phyloP scores from a whole-genome alignment of 2,888 invertebrate species.

The Amblyjoppa proteus region DNA sequence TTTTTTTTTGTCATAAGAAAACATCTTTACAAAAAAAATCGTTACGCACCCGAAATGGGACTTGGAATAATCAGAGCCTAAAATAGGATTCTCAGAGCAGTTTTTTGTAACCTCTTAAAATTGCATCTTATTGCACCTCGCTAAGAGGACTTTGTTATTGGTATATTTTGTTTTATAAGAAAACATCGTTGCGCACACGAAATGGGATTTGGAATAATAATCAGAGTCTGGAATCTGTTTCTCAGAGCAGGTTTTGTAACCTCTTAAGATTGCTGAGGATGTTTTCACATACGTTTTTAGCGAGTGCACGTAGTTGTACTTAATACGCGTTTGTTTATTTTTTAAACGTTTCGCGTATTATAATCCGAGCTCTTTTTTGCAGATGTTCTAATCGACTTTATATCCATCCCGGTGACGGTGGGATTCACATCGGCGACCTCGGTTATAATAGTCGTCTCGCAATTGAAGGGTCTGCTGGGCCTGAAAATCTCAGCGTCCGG shows the following conservation, averaged over 20 bases:
- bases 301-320: too few species aligned
- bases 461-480: conserved; percentile 92
- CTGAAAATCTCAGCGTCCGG: conserved; percentile 90
- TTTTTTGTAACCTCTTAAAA: neutral
- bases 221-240: neutral
- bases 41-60: too few species aligned
- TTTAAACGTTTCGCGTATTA: neutral
- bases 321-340: neutral
- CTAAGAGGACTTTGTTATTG: too few species aligned
- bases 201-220: too few species aligned
- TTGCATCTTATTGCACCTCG: too few species aligned
- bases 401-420: conserved; percentile 95
- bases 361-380: conserved; percentile 71
- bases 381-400: conserved; percentile 96
- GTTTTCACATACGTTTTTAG: too few species aligned
- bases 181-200: too few species aligned
- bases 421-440: conserved; percentile 97
- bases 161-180: too few species aligned
- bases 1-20: neutral
- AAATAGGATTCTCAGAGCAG: neutral
- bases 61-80: too few species aligned
- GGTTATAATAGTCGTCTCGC: conserved; percentile 94
- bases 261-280: neutral
- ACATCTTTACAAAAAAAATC: too few species aligned
- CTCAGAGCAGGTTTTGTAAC: neutral